phyloP scores from a whole-genome alignment of 2,888 invertebrate species.

The Clostera curtula region DNA sequence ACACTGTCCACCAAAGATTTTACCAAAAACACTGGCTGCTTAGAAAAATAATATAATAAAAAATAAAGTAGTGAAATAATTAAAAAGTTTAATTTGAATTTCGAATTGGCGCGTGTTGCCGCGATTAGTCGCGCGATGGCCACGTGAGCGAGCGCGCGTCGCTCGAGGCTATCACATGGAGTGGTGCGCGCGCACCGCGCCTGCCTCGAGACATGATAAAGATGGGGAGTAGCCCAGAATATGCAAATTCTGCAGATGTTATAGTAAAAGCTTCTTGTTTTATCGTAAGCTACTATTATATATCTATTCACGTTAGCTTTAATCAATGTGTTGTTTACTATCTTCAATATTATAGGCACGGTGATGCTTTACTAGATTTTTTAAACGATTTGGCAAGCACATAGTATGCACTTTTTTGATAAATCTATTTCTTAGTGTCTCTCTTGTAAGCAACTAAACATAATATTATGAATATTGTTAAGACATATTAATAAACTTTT shows the following conservation, averaged over 20 bases:
- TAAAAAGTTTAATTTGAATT: slow-evolving; percentile 15
- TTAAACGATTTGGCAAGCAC: no score
- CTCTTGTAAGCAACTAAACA: no score
- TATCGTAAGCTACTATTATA: no score
- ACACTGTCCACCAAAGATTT: slow-evolving; percentile 4
- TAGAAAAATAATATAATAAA: slow-evolving; percentile 3
- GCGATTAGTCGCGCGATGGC: slow-evolving; percentile 19
- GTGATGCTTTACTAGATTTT: no score
- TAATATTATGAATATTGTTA: no score
- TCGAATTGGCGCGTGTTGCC: slow-evolving; percentile 39
- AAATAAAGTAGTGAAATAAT: slow-evolving; percentile 11
- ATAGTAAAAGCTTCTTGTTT: no score
- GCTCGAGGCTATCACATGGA: slow-evolving; percentile 73
- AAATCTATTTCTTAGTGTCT: no score
- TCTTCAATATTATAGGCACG: no score
- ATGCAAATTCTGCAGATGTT: slow-evolving; percentile 29
- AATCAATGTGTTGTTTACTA: no score
- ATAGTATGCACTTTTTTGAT: no score
- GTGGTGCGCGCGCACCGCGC: slow-evolving; percentile 39
- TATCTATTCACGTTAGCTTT: no score
- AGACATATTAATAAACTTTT: no score
- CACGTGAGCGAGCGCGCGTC: slow-evolving; percentile 52
- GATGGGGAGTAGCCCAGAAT: slow-evolving; percentile 48
- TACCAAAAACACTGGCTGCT: slow-evolving; percentile 15
- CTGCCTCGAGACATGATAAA: slow-evolving; percentile 52